phyloP scores from a whole-genome alignment of 1,140 invertebrate genomes.

The Steinernema khuongi region DNA sequence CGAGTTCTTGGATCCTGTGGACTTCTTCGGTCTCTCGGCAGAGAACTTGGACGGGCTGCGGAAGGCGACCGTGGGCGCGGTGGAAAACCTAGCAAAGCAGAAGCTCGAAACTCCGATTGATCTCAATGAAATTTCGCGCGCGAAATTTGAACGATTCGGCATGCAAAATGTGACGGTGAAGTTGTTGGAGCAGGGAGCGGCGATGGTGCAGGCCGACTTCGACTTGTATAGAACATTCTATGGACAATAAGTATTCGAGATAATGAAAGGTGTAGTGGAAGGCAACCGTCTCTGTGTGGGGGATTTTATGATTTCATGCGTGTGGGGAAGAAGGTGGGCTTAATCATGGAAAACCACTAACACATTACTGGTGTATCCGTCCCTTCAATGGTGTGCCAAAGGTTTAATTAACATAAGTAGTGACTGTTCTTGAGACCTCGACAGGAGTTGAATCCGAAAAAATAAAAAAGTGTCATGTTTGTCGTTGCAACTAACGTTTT shows the following conservation, averaged over 20 bases:
- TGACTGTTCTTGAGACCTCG: too few species aligned
- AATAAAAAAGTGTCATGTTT: too few species aligned
- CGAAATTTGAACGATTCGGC: slow-evolving; percentile 1
- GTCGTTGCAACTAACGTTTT: too few species aligned
- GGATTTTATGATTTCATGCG: too few species aligned
- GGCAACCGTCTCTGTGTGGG: too few species aligned
- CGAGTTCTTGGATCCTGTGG: slow-evolving; percentile 21
- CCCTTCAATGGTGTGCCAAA: too few species aligned
- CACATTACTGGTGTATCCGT: too few species aligned
- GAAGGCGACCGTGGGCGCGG: not conserved
- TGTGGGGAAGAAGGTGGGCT: too few species aligned
- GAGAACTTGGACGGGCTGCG: slow-evolving; percentile 1
- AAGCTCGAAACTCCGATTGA: slow-evolving; percentile 10
- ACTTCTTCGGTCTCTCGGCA: slow-evolving; percentile 24
- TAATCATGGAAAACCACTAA: too few species aligned
- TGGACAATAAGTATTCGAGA: not conserved
- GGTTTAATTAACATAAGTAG: too few species aligned
- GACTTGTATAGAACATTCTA: slow-evolving; percentile 13
- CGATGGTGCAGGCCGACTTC: slow-evolving; percentile 10
- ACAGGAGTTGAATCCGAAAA: too few species aligned
- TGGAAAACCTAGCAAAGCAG: slow-evolving; percentile 2
- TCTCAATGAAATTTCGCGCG: not conserved
- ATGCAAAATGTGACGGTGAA: slow-evolving; percentile 2
- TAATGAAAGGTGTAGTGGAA: too few species aligned
- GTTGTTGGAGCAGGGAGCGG: not conserved